Conservation (phyloP, 2,113 vertebrate species). For the Verasper variegatus region DNA sequence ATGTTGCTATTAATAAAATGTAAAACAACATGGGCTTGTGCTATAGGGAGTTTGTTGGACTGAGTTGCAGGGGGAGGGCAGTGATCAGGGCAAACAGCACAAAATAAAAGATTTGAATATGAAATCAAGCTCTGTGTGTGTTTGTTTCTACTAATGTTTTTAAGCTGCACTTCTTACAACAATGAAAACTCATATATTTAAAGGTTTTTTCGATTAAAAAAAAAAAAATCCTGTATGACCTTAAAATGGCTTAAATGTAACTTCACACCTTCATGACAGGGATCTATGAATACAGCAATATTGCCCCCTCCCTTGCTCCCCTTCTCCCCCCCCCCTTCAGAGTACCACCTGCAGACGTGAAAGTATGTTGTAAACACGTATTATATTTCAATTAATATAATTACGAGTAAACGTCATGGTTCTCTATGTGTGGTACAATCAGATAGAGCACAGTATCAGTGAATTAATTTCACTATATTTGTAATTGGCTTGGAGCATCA, state of each 20-base stretch:
- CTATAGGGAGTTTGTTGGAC: constrained; percentile 63
- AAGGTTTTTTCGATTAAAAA: too few relatives aligned
- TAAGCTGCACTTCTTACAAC: neutral
- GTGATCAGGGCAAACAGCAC: constrained; percentile 42
- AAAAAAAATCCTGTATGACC: too few relatives aligned
- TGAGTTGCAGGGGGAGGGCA: constrained; percentile 20
- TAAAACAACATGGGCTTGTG: constrained; percentile 77
- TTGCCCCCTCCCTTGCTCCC: too few relatives aligned
- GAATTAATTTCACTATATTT: neutral
- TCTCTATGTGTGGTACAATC: neutral
- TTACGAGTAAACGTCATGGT: neutral
- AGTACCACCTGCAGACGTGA: neutral
- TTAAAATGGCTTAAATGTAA: too few relatives aligned
- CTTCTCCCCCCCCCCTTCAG: too few relatives aligned
- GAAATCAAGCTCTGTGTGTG: constrained; percentile 20
- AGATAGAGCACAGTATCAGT: neutral
- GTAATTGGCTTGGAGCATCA: neutral
- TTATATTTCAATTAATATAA: too few relatives aligned
- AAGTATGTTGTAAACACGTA: neutral
- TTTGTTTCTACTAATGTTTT: constrained; percentile 23
- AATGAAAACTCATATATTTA: too few relatives aligned
- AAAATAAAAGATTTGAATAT: constrained; percentile 59
- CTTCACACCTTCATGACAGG: too few relatives aligned
- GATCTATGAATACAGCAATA: too few relatives aligned
- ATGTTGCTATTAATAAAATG: constrained; percentile 93